phyloP scores from a whole-genome alignment of 2,797 vertebrate species.

The Podarcis siculus region DNA sequence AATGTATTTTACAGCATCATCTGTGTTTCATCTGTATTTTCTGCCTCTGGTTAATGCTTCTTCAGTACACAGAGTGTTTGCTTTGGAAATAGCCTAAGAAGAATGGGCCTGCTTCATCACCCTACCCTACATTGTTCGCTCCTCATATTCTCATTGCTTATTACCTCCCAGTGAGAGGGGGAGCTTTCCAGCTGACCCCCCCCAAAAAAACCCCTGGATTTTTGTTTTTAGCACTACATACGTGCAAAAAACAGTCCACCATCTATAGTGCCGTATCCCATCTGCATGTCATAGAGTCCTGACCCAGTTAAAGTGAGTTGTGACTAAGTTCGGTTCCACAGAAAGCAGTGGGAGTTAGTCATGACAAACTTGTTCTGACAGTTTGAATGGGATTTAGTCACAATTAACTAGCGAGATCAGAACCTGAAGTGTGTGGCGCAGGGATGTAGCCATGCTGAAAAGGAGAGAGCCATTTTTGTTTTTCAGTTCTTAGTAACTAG shows the following conservation, averaged over 20 bases:
- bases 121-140: not conserved
- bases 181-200: constrained; percentile 21
- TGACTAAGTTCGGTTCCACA: not conserved
- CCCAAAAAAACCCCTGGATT: not conserved
- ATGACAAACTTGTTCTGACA: not conserved
- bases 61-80: constrained; percentile 30
- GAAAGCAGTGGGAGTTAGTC: not conserved
- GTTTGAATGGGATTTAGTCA: not conserved
- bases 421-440: not conserved
- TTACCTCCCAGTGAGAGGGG: not conserved
- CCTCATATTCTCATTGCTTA: not conserved
- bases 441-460: not conserved
- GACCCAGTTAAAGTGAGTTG: not conserved
- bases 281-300: not conserved
- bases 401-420: not conserved
- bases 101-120: not conserved
- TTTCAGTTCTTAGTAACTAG: too few relatives aligned
- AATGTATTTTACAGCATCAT: constrained; percentile 34
- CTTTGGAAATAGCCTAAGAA: constrained; percentile 22
- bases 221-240: not conserved
- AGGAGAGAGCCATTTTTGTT: not conserved
- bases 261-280: not conserved
- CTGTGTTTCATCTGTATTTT: constrained; percentile 25
- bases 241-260: not conserved
- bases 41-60: constrained; percentile 57